Conservation (phyloP, 1,140 invertebrate species). For the Macrocentrus cingulum region DNA sequence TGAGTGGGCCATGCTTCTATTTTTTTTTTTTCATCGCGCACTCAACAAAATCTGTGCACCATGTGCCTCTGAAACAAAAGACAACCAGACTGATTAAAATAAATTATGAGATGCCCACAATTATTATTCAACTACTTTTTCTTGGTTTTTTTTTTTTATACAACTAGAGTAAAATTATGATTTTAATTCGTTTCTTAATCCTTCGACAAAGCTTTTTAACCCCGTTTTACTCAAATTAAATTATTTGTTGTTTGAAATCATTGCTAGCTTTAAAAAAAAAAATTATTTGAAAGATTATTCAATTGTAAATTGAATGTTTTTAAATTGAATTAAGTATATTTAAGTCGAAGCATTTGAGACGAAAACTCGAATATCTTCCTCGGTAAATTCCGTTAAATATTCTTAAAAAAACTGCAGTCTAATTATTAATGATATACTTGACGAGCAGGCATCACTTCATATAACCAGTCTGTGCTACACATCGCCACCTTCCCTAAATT, state of each 20-base stretch:
- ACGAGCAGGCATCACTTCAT: conserved; percentile 56
- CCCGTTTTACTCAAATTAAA: neutral
- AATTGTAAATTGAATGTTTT: no score
- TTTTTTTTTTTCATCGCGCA: conserved; percentile 52
- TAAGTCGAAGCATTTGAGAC: conserved; percentile 19
- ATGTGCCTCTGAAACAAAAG: conserved; percentile 79
- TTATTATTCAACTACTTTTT: conserved; percentile 32
- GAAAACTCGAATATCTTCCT: conserved; percentile 1
- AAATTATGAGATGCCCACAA: conserved; percentile 55
- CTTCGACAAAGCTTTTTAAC: conserved; percentile 39
- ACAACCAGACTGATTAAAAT: conserved; percentile 67
- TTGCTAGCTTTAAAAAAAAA: no score
- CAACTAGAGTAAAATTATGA: no score
- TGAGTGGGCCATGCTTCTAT: conserved; percentile 54
- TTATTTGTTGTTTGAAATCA: neutral
- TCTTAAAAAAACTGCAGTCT: no score
- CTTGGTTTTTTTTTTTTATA: conserved; percentile 20
- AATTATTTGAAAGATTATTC: no score
- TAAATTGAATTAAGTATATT: neutral
- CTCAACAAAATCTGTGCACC: conserved; percentile 59
- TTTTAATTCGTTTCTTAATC: conserved; percentile 34
- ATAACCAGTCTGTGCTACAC: conserved; percentile 61
- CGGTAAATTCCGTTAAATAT: neutral
- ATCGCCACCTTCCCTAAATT: conserved; percentile 49
- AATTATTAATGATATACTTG: no score